Evolutionary conservation across 2,113 vertebrate species (phyloP).

Genomic region (Pimephales promelas): DNA sequence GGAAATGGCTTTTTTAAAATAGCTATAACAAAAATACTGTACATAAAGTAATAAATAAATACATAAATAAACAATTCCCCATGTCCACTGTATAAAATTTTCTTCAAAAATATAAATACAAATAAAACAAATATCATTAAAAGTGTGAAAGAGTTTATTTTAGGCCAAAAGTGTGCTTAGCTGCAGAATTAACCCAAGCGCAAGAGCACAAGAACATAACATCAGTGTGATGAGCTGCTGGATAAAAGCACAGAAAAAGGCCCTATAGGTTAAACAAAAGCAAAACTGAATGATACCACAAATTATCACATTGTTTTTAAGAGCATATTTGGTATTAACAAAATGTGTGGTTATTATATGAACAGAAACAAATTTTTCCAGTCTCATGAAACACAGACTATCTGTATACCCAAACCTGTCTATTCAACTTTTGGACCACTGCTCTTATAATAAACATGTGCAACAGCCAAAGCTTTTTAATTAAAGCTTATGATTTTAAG

Average conservation of each 20-base stretch:
- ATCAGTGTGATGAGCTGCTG: conserved; percentile 11
- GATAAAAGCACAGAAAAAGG: neutral
- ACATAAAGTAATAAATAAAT: neutral
- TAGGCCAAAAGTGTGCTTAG: neutral
- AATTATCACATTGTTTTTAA: neutral
- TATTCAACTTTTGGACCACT: conserved; percentile 17
- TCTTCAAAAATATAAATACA: neutral
- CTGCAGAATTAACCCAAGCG: neutral
- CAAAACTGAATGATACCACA: neutral
- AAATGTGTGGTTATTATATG: neutral
- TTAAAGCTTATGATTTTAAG: conserved; percentile 47
- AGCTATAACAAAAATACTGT: neutral
- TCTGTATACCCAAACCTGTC: neutral
- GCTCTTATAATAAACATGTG: conserved; percentile 41
- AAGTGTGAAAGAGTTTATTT: neutral
- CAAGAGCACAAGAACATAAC: neutral
- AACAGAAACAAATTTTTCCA: neutral
- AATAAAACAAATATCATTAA: neutral
- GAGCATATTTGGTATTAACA: conserved; percentile 25
- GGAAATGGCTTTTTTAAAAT: neutral
- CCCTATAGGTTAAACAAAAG: neutral
- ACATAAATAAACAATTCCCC: neutral
- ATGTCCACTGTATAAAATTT: neutral
- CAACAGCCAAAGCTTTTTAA: conserved; percentile 47
- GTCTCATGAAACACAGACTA: neutral